Conservation (phyloP, 1,140 invertebrate species). For the Drosophila subobscura region DNA sequence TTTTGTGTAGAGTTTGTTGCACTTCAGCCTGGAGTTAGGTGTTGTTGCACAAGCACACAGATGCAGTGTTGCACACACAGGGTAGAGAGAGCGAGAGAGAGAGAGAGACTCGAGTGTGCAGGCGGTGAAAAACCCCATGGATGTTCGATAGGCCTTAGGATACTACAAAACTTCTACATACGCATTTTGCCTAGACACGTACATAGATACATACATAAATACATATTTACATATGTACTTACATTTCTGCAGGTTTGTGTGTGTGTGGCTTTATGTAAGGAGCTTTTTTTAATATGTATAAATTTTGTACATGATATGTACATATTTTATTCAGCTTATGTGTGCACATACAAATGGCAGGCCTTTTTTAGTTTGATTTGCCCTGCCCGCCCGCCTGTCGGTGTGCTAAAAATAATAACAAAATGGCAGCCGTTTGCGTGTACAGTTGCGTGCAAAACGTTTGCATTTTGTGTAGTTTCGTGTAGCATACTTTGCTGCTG, state of each 20-base stretch:
- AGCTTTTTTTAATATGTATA: constrained; percentile 46
- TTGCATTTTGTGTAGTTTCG: constrained; percentile 21
- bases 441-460: constrained; percentile 74
- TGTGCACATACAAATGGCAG: constrained; percentile 38
- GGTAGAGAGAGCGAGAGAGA: too few species aligned
- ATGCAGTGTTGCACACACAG: constrained; percentile 62
- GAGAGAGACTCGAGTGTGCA: not conserved
- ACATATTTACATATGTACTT: constrained; percentile 1
- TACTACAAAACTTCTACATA: constrained; percentile 58
- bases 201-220: not conserved
- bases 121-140: not conserved
- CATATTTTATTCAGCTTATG: constrained; percentile 38
- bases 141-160: constrained; percentile 59
- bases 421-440: constrained; percentile 35
- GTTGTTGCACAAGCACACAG: constrained; percentile 37
- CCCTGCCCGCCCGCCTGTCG: constrained; percentile 6
- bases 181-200: constrained; percentile 43
- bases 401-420: constrained; percentile 72
- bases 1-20: constrained; percentile 79
- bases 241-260: not conserved
- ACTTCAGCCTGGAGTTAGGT: constrained; percentile 69
- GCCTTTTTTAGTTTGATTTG: constrained; percentile 75
- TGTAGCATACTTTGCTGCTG: constrained; percentile 32
- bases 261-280: constrained; percentile 38
- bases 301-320: constrained; percentile 33